Conservation (phyloP, 2,113 vertebrate species). For the Caloenas nicobarica region DNA sequence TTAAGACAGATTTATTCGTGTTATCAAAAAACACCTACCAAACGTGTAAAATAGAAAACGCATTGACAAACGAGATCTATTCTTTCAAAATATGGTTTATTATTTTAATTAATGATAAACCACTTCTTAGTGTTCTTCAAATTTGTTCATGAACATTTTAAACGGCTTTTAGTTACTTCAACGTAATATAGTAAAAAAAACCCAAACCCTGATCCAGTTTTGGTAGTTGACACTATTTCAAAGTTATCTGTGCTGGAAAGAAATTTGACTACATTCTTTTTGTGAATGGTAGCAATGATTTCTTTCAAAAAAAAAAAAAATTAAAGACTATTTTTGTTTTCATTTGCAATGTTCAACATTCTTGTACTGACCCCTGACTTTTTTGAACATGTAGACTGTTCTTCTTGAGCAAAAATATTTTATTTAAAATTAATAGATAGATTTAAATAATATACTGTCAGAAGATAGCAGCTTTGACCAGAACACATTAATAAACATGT, state of each 20-base stretch:
- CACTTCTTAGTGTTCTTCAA: neutral
- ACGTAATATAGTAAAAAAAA: neutral
- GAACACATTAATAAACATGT: neutral
- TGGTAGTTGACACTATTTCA: neutral
- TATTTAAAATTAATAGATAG: neutral
- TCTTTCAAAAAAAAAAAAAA: neutral
- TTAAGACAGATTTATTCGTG: neutral
- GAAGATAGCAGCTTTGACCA: neutral
- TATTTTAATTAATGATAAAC: neutral
- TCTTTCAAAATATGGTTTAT: neutral
- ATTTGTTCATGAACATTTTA: neutral
- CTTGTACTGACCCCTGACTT: neutral
- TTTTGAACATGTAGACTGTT: neutral
- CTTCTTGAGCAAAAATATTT: neutral
- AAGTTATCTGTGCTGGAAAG: neutral
- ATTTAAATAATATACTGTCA: neutral
- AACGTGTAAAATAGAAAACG: neutral
- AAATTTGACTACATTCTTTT: neutral
- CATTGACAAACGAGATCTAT: neutral
- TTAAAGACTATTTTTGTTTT: neutral
- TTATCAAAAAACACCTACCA: neutral
- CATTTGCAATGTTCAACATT: neutral
- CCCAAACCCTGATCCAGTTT: neutral
- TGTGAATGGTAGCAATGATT: neutral
- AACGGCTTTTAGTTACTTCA: neutral